Evolutionary conservation across 2,888 invertebrate species (phyloP), one percentile per base, ranked within the genome.

Genomic region (Tachina fera): DNA sequence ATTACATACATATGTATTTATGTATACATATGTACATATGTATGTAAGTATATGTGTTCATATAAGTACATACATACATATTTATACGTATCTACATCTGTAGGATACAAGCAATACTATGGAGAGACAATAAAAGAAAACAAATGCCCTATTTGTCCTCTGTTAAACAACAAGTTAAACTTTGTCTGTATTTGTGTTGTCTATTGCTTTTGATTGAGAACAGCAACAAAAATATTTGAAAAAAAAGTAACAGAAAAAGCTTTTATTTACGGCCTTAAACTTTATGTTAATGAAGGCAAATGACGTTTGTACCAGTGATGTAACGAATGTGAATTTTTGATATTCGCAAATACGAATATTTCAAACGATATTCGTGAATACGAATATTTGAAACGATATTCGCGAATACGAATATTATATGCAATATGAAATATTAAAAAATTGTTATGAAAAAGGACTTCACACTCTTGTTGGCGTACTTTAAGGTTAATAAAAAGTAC

Each of bases 121-220:
- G 45, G 31, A 58, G 14, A 19, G 16, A 43, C 1, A 71, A 71
- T 41, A 51, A 47, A 71, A 74, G 9, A 45, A 63, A 43, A 11
- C 47, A 61, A 72, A 68, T 77, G 84, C 76, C 80, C 84, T 84
- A 72, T 81, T 72, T 84, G 80, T 47, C 84, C 84, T 84, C 84
- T 84, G 80, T 84, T 74, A 81, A 71, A 51, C 43, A 41, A 60
- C 11, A 65, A 22, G n/a, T 41, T 22, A 67, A 14, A 6, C 49
- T 10, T 67, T 58, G 16, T 31, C 4, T 65, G 45, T 45, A 56
- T 58, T 11, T 11, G 58, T 63, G 47, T 67, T 60, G 58, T 68
- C 9, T 67, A 16, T 53, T 56, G 11, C n/a, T 43, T 53, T 49
- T 49, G 13, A 11, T 49, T 2, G 49, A 61, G 60, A 43, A 53